phyloP scores from a whole-genome alignment of 2,797 vertebrate genomes.

The Rhinella marina region DNA sequence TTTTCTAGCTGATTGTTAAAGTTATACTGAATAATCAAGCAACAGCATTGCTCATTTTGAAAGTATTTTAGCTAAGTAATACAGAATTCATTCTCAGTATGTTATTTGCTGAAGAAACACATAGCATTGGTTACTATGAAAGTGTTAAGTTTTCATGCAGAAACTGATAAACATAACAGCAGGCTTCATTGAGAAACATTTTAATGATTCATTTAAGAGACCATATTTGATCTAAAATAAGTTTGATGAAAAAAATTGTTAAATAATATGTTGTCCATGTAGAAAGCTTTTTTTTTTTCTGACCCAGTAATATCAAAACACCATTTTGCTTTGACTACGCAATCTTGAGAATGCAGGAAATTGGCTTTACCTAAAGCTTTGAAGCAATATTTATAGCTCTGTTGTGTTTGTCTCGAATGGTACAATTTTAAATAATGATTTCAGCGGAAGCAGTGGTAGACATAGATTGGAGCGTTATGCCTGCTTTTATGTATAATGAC shows the following conservation, averaged over 20 bases:
- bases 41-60: neutral
- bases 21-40: neutral
- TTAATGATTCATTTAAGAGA: neutral
- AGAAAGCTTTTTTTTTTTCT: neutral
- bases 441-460: neutral
- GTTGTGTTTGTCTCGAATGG: slow-evolving; percentile 21
- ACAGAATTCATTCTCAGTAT: neutral
- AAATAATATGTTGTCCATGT: neutral
- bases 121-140: neutral
- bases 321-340: slow-evolving; percentile 19
- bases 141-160: neutral
- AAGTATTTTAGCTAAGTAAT: neutral
- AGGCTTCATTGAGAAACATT: slow-evolving; percentile 15
- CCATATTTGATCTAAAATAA: neutral
- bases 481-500: slow-evolving; percentile 37
- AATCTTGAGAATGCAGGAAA: slow-evolving; percentile 23
- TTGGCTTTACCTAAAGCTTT: slow-evolving; percentile 5
- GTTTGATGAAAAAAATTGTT: neutral
- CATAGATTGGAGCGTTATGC: neutral
- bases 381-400: neutral
- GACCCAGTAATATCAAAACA: slow-evolving; percentile 26
- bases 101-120: neutral
- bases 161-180: neutral
- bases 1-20: neutral
- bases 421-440: slow-evolving; percentile 46